Evolutionary conservation across 1,140 invertebrate species (phyloP).

Genomic region (Bombus superbus): DNA sequence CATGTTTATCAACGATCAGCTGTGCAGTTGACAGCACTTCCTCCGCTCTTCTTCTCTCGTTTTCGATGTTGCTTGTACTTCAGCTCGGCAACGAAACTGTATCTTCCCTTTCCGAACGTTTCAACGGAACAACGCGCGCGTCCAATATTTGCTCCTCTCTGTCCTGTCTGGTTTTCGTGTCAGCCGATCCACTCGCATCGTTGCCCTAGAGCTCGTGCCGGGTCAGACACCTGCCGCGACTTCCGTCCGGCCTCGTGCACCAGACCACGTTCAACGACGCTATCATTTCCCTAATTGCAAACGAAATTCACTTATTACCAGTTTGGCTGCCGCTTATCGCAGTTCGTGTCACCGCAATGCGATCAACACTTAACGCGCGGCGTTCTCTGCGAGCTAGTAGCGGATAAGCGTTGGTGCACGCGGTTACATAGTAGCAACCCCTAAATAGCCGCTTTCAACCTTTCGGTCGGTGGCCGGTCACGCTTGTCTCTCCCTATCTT

Average conservation of each 20-base stretch:
- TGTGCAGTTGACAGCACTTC: conserved; percentile 24
- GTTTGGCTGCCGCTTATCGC: conserved; percentile 11
- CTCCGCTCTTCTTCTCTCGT: neutral
- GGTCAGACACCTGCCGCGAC: conserved; percentile 20
- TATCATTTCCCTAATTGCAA: conserved; percentile 31
- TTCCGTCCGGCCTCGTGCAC: conserved; percentile 31
- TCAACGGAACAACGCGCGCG: neutral
- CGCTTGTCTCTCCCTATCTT: neutral
- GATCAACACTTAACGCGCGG: conserved; percentile 35
- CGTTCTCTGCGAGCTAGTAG: conserved; percentile 19
- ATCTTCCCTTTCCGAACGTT: neutral
- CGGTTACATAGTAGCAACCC: conserved; percentile 45
- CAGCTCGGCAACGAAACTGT: neutral
- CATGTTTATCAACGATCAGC: conserved; percentile 60
- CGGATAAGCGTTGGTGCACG: conserved; percentile 47
- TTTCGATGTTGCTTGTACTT: no score
- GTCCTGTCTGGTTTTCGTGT: conserved; percentile 11
- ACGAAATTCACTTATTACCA: conserved; percentile 22
- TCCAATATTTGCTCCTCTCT: conserved; percentile 14
- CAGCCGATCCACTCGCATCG: conserved; percentile 28
- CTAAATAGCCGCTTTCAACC: neutral
- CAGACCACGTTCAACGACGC: conserved; percentile 3
- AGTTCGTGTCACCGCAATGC: conserved; percentile 29
- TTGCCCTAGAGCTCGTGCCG: conserved; percentile 4
- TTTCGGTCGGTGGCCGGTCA: no score